Evolutionary conservation across 2,888 invertebrate genomes (phyloP), one percentile per base, ranked within the genome.

Genomic region (Eilema sororculum): DNA sequence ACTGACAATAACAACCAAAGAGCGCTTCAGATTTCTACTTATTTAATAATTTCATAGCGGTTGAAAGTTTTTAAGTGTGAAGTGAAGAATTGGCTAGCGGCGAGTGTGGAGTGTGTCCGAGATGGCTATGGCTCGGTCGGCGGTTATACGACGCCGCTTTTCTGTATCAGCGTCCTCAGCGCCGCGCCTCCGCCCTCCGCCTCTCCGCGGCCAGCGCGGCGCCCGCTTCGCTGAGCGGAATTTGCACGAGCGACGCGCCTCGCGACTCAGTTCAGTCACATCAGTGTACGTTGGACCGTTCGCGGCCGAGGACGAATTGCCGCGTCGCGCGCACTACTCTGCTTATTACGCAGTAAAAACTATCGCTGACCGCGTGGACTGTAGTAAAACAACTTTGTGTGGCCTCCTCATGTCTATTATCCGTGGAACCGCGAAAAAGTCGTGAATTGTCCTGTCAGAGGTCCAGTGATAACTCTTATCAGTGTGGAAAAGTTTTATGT

Each of bases 261-360:
- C 90, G 90, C 76, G 77, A 78, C 82, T 78, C 83, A 79, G 84
- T 93, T 93, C 93, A 66, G 58, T 66, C 66, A 66, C 66, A n/a
- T 65, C 65, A 95, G 95, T 95, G 91, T 94, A 91, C 93, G 92
- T 93, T 91, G 91, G 94, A 93, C 91, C 91, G 93, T 83, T 88
- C 90, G 92, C 91, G 90, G 87, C 84, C 84, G 87, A 91, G 89
- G 91, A 92, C 94, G 92, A 86, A 78, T 83, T 81, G 90, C 81
- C 85, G 89, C 88, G 87, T 82, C 82, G 82, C 91, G 87, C 88
- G 87, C 84, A 81, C 86, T 83, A 81, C 89, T 84, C 87, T 85
- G 89, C 90, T 94, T 95, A 95, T 92, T 95, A 95, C 95, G 95
- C 95, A 95, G 95, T 95, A 89, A 84, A 90, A 86, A 90, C 87